Evolutionary conservation across 2,113 vertebrate genomes (phyloP), one percentile per base, ranked within the genome.

Genomic region (Psettodes erumei): DNA sequence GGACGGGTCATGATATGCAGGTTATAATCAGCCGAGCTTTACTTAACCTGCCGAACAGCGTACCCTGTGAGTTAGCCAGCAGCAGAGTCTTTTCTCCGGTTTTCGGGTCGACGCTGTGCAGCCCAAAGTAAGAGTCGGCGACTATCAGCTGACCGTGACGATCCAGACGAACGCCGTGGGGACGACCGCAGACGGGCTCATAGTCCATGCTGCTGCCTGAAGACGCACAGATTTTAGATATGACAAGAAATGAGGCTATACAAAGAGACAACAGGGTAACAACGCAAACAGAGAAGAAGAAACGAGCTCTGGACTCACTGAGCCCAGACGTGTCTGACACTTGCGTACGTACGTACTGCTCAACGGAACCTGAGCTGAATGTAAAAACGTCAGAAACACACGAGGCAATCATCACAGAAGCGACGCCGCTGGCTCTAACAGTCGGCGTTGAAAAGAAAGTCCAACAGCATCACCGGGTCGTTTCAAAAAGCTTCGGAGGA

Each of bases 91-190:
- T 95, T 1, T 92, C 85, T 87, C 93, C 89, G 0, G 85, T 93
- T 35, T 53, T 38, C 33, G 93, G 91, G 69, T 87, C 37, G 6
- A 94, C 87, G 71, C 86, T 89, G 74, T 88, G 88, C 23, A 94
- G 89, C 12, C 93, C 93, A 2, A 92, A 70, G 72, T 94, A 95
- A 1, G 94, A 93, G 84, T 94, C 93, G 0, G 85, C 91, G 5
- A 94, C 91, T 1, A 93, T 90, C 81, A 94, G 72, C 67, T 91
- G 88, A 70, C 91, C 88, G 1, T 32, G 75, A 5, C 21, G 33
- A 77, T 93, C 84, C 82, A 93, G 63, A 33, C 69, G 75, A 9
- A 94, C 60, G 1, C 91, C 91, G 4, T 94, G 93, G 55, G 93
- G 94, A 40, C 85, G 77, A 10, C 94, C 92, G n/a, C 94, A 91